phyloP scores from a whole-genome alignment of 2,888 invertebrate genomes.

The Megalurothrips usitatus region DNA sequence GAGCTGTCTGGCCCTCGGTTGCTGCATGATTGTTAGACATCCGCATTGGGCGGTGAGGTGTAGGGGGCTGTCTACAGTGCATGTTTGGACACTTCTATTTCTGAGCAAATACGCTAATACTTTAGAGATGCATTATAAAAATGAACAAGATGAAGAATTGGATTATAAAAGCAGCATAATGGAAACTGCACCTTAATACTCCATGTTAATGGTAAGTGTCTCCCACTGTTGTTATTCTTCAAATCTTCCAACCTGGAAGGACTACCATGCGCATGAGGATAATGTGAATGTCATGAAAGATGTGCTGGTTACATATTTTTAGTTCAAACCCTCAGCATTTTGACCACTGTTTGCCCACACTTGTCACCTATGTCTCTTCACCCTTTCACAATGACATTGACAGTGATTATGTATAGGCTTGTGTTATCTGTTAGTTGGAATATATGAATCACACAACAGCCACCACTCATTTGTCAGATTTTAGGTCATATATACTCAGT shows the following conservation, averaged over 20 bases:
- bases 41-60: slow-evolving; percentile 1
- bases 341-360: too few species aligned
- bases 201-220: slow-evolving; percentile 20
- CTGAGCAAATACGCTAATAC: not conserved
- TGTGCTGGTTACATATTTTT: too few species aligned
- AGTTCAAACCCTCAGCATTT: too few species aligned
- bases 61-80: slow-evolving; percentile 25
- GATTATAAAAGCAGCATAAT: not conserved
- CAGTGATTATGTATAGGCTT: too few species aligned
- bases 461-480: too few species aligned
- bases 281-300: not conserved
- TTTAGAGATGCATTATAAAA: not conserved
- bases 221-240: not conserved
- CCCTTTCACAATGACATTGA: too few species aligned
- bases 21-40: slow-evolving; percentile 22
- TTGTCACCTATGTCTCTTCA: too few species aligned
- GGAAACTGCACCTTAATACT: not conserved
- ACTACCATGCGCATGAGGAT: slow-evolving; percentile 3
- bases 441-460: too few species aligned
- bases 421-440: too few species aligned
- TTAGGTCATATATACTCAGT: too few species aligned
- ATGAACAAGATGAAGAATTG: not conserved
- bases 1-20: slow-evolving; percentile 12
- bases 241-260: not conserved
- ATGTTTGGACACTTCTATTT: slow-evolving; percentile 16